phyloP scores from a whole-genome alignment of 2,113 vertebrate species.

The Elanus axillaris region DNA sequence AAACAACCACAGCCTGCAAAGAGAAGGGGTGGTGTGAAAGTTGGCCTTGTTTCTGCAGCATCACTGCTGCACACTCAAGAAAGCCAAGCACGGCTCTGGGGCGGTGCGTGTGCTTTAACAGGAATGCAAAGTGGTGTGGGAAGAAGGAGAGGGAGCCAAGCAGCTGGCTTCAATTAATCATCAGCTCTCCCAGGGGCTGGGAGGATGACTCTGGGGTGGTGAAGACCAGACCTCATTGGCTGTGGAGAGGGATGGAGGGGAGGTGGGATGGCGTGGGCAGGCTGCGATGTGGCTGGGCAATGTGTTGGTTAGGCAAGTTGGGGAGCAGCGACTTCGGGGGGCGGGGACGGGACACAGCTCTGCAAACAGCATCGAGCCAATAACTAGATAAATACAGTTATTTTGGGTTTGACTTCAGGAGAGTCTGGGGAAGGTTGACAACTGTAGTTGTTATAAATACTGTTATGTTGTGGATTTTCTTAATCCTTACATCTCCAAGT shows the following conservation, averaged over 20 bases:
- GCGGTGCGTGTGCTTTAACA: neutral
- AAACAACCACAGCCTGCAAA: neutral
- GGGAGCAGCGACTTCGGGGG: neutral
- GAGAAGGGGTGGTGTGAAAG: neutral
- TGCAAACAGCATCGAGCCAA: neutral
- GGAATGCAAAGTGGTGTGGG: neutral
- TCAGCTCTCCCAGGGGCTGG: neutral
- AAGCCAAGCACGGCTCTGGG: neutral
- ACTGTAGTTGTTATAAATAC: neutral
- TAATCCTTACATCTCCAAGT: neutral
- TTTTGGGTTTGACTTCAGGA: neutral
- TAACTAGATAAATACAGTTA: neutral
- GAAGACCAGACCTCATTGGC: neutral
- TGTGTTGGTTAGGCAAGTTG: accelerated
- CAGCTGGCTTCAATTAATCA: neutral
- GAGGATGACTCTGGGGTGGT: neutral
- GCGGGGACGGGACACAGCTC: neutral
- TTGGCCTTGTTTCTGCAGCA: neutral
- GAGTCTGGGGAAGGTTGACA: neutral
- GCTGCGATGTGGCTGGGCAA: neutral
- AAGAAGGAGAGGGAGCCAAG: neutral
- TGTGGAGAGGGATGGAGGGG: neutral
- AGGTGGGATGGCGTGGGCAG: neutral
- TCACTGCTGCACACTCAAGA: neutral
- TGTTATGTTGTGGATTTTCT: neutral